Percentiles rank a stretch among this genome's conserved stretches.
Conservation (phyloP, 2,888 invertebrate species). For the Cryptophagus acutangulus region DNA sequence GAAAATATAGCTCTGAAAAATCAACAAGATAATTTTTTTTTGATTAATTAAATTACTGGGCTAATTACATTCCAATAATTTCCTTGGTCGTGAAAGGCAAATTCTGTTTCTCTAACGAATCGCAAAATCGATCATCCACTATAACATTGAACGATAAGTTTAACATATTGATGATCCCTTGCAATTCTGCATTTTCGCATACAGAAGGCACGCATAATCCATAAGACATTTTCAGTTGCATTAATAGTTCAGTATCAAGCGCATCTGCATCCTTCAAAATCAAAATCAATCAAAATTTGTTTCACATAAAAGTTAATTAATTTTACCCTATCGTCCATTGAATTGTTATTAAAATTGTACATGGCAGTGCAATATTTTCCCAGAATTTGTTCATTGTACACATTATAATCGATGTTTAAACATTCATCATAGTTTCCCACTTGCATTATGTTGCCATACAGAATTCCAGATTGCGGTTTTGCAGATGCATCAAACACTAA, state of each 20-base stretch:
- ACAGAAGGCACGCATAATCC: background rate
- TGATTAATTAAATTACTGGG: slow-evolving; percentile 3
- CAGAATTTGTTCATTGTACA: slow-evolving; percentile 26
- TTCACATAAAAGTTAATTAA: too few species aligned
- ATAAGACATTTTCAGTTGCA: background rate
- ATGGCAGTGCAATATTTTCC: slow-evolving; percentile 46
- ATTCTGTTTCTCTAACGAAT: background rate
- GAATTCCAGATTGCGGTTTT: slow-evolving; percentile 5
- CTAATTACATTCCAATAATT: slow-evolving; percentile 3
- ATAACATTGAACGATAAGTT: background rate
- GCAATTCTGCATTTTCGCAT: too few species aligned
- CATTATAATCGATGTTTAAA: slow-evolving; percentile 10
- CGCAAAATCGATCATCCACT: background rate
- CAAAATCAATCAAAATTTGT: too few species aligned
- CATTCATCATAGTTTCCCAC: slow-evolving; percentile 14
- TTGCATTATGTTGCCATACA: slow-evolving; percentile 8
- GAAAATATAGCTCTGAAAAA: slow-evolving; percentile 13
- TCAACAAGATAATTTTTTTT: too few species aligned
- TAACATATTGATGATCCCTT: too few species aligned
- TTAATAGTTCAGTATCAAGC: background rate
- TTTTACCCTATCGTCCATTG: too few species aligned
- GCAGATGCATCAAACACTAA: slow-evolving; percentile 16
- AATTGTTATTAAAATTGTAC: too few species aligned
- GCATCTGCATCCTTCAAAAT: too few species aligned
- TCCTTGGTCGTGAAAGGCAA: slow-evolving; percentile 4